Percentiles rank a stretch among this genome's conserved stretches.
These are phyloP conservation scores for Cecropterus lyciades DNA, from an alignment of 1,140 invertebrate species.

Conservation along the genomic window DNA sequence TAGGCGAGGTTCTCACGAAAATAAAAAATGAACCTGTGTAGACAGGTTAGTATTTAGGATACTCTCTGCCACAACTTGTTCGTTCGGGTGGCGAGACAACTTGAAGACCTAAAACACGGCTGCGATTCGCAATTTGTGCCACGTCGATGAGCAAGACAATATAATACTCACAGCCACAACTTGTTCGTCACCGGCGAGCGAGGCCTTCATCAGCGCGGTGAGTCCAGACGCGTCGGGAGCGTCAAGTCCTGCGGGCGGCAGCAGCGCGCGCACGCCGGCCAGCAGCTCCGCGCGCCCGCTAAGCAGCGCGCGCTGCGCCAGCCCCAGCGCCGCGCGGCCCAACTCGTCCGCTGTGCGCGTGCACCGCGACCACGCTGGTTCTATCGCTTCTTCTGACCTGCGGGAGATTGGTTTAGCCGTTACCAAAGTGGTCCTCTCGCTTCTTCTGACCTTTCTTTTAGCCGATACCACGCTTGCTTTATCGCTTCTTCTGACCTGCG, in stretches of 20 bases:
- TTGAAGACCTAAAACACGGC: too few species aligned
- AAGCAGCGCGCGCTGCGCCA: conserved; percentile 92
- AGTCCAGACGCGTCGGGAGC: conserved; percentile 92
- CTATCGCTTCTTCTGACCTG: conserved; percentile 71
- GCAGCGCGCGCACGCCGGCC: conserved; percentile 89
- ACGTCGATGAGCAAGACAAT: too few species aligned
- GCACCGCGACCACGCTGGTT: conserved; percentile 69
- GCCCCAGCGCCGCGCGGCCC: conserved; percentile 87
- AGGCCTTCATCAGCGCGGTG: conserved; percentile 92
- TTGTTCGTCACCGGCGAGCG: conserved; percentile 91
- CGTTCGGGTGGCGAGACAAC: too few species aligned
- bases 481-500: conserved; percentile 68
- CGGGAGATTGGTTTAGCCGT: too few species aligned
- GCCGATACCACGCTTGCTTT: conserved; percentile 69
- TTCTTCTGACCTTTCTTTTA: too few species aligned
- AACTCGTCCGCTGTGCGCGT: conserved; percentile 60
- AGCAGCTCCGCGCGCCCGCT: conserved; percentile 91
- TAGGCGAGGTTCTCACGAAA: too few species aligned
- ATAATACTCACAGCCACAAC: conserved; percentile 86
- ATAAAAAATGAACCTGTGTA: too few species aligned
- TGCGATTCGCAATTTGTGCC: too few species aligned
- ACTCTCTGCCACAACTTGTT: too few species aligned
- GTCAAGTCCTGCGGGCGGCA: conserved; percentile 90
- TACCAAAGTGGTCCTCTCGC: too few species aligned
- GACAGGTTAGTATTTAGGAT: too few species aligned